These are phyloP conservation scores for Agrotis clavis DNA, from an alignment of 2,888 invertebrate species.

Conservation along the genomic window DNA sequence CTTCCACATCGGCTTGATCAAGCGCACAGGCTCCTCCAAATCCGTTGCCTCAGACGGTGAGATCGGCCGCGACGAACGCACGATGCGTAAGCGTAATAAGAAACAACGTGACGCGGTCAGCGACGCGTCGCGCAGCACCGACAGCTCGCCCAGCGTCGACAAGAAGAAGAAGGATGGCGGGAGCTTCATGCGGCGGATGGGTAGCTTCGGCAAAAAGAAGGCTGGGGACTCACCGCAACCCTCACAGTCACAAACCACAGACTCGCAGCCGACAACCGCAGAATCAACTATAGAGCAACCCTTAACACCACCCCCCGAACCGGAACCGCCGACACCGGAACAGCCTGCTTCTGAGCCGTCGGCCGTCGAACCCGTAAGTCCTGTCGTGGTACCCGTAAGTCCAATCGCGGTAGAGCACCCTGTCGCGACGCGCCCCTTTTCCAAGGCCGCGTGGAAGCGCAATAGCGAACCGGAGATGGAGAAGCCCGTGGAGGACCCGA, in stretches of 20 bases:
- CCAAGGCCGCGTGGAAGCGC: constrained; percentile 90
- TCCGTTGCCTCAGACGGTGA: constrained; percentile 89
- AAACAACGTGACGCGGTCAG: constrained; percentile 83
- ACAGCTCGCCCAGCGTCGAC: constrained; percentile 82
- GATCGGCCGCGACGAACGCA: constrained; percentile 87
- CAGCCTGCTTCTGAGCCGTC: constrained; percentile 47
- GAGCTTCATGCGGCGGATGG: constrained; percentile 84
- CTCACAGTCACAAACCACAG: constrained; percentile 63
- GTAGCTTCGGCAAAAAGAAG: constrained; percentile 84
- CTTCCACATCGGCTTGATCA: constrained; percentile 89
- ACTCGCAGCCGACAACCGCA: constrained; percentile 65
- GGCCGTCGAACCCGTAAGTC: constrained; percentile 47
- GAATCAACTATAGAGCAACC: constrained; percentile 58
- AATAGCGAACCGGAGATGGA: constrained; percentile 84
- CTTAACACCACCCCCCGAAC: constrained; percentile 38
- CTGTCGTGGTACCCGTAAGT: constrained; percentile 73
- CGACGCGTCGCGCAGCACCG: constrained; percentile 81
- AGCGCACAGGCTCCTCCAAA: constrained; percentile 85
- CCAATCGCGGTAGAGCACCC: constrained; percentile 87
- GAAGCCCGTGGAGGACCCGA: constrained; percentile 86
- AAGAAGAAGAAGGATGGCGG: constrained; percentile 83
- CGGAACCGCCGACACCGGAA: constrained; percentile 63
- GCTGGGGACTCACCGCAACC: constrained; percentile 74
- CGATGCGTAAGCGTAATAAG: constrained; percentile 89
- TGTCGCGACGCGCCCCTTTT: constrained; percentile 89